These are phyloP conservation scores for Eucriotettix oculatus DNA, from an alignment of 2,888 invertebrate genomes.

Conservation along the genomic window DNA sequence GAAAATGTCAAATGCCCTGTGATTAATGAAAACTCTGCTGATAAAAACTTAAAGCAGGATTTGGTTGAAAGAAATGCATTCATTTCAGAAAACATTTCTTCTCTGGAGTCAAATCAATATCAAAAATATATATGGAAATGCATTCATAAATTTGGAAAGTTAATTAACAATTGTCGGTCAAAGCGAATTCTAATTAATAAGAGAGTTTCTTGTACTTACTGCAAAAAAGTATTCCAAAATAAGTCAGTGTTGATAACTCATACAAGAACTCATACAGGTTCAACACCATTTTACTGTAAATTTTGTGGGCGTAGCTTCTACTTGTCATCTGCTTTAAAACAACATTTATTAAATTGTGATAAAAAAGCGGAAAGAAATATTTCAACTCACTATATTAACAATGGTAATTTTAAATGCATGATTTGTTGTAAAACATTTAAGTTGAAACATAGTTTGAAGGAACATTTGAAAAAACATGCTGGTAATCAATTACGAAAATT, in stretches of 20 bases:
- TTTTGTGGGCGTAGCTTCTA: conserved; percentile 3
- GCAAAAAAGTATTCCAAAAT: not conserved
- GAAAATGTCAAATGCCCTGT: not conserved
- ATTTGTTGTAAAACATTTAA: conserved; percentile 6
- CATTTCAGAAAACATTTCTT: no score
- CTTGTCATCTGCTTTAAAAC: conserved; percentile 1
- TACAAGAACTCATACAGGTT: conserved; percentile 31
- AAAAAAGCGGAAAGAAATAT: not conserved
- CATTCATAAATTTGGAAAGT: not conserved
- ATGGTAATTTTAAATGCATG: conserved; percentile 1
- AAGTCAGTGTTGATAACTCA: conserved; percentile 19
- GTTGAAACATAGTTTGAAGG: conserved; percentile 3
- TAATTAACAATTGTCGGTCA: not conserved
- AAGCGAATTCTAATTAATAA: not conserved
- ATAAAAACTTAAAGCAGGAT: not conserved
- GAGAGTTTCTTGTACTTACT: conserved; percentile 1
- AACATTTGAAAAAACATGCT: conserved; percentile 4
- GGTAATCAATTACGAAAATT: conserved; percentile 2
- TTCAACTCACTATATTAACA: not conserved
- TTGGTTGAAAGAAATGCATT: no score
- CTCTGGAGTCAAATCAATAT: no score
- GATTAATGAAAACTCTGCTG: not conserved
- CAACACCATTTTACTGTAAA: conserved; percentile 46
- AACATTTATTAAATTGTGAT: not conserved
- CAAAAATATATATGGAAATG: not conserved